Base-by-base conservation (phyloP, 2,888 invertebrate genomes). In the Tuberolachnus salignus region DNA sequence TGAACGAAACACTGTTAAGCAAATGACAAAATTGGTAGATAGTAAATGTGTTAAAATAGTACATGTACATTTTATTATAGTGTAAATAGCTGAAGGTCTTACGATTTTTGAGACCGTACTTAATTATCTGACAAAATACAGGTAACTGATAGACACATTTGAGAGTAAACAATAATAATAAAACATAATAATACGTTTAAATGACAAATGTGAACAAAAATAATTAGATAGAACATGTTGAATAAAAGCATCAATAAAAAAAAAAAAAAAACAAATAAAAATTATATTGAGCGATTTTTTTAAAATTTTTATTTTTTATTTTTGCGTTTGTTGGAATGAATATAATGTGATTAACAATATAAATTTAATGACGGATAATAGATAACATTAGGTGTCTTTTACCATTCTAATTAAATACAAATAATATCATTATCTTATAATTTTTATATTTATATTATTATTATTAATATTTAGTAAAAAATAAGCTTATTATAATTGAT, bases 1-100 rank as follows among this genome's bases (percentile, higher is more conserved):
- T 34, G 26, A 75, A 75, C 67, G 26, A 46, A 64, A 67, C 66
- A 57, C 49, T 75, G 23, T 75, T 75, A 75, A 67, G 75, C 75
- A 8, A 75, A 67, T 67, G 67, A 55, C 42, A 57, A 46, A 75
- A 67, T 75, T n/a, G 67, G 67, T 67, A 57, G 55, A 67, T 57
- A 66, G 57, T 75, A 59, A 75, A 66, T 16, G 74, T 74, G 64
- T 64, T 55, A 66, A 26, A 26, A 55, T 23, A 46, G 55, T 64
- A 55, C 44, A 44, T 63, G 19, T 73, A 53, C 61, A 49, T 59
- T 46, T 34, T 34, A 34, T 4, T 46, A 66, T 23, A 55, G 53
- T 61, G 64, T 53, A 66, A 44, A 74, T 55, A 63, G 44, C 44
- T 10, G 64, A 74, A 46, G 26, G 51, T 44, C 26, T 8, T 51